phyloP scores from a whole-genome alignment of 1,140 invertebrate genomes.

The Cotesia glomerata region DNA sequence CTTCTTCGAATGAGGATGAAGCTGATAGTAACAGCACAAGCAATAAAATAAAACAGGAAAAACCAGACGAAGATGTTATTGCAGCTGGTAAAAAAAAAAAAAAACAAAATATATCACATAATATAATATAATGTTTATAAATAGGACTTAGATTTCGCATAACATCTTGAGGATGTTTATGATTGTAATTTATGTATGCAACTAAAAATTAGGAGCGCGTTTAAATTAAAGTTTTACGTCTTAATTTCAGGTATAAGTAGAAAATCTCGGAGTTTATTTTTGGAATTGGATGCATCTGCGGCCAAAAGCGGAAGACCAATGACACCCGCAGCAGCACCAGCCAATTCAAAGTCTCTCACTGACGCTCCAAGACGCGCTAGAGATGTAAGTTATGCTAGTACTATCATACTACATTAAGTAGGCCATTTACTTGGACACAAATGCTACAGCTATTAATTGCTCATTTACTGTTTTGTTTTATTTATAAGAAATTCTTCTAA shows the following conservation, averaged over 20 bases:
- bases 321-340: slow-evolving; percentile 49
- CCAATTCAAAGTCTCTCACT: slow-evolving; percentile 58
- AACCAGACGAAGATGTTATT: slow-evolving; percentile 81
- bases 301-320: slow-evolving; percentile 60
- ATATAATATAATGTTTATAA: too few species aligned
- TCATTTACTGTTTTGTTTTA: neutral
- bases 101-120: too few species aligned
- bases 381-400: slow-evolving; percentile 61
- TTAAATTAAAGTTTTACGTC: slow-evolving; percentile 8
- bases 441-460: neutral
- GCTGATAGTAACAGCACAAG: slow-evolving; percentile 32
- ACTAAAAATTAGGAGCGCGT: neutral
- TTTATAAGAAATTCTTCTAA: neutral
- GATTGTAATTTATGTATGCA: neutral
- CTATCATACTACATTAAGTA: neutral
- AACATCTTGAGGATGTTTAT: neutral
- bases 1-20: slow-evolving; percentile 67
- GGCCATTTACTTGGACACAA: slow-evolving; percentile 17
- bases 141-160: too few species aligned
- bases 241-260: slow-evolving; percentile 77
- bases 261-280: slow-evolving; percentile 83
- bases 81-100: slow-evolving; percentile 71
- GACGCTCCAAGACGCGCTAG: slow-evolving; percentile 65
- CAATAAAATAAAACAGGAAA: slow-evolving; percentile 63
- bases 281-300: slow-evolving; percentile 80